Percentiles rank a stretch among this genome's conserved stretches.
phyloP scores from a whole-genome alignment of 2,113 vertebrate species.

The Ictalurus furcatus region DNA sequence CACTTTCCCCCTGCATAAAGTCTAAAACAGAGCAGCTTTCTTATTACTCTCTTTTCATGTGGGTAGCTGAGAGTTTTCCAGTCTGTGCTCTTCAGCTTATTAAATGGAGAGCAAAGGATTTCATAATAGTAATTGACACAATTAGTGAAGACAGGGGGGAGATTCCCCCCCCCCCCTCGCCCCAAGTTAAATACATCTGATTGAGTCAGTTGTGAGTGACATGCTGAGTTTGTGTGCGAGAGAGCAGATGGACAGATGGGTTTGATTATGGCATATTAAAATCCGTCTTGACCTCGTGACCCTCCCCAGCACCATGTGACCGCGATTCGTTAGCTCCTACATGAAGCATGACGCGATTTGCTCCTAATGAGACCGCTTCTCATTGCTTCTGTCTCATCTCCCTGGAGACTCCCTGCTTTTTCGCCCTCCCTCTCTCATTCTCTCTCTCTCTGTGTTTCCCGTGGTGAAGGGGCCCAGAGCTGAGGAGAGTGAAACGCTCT shows the following conservation, averaged over 20 bases:
- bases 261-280: constrained; percentile 19
- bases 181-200: background rate
- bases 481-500: constrained; percentile 14
- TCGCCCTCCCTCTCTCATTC: background rate
- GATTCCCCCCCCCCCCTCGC: background rate
- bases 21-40: background rate
- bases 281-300: constrained; percentile 40
- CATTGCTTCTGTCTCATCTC: constrained; percentile 39
- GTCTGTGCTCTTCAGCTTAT: background rate
- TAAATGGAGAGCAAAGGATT: background rate
- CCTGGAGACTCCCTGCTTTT: constrained; percentile 47
- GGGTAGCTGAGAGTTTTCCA: background rate
- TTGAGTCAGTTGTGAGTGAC: background rate
- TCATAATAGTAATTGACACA: background rate
- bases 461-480: constrained; percentile 31
- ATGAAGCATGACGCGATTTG: constrained; percentile 42
- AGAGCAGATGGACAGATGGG: constrained; percentile 27
- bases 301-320: constrained; percentile 40
- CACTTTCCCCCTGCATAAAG: background rate
- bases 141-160: background rate
- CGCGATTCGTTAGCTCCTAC: constrained; percentile 18
- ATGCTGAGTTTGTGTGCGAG: background rate
- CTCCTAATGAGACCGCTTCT: constrained; percentile 48
- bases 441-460: background rate
- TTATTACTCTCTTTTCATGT: background rate